Evolutionary conservation across 1,140 invertebrate genomes (phyloP).

Genomic region (Manduca sexta): DNA sequence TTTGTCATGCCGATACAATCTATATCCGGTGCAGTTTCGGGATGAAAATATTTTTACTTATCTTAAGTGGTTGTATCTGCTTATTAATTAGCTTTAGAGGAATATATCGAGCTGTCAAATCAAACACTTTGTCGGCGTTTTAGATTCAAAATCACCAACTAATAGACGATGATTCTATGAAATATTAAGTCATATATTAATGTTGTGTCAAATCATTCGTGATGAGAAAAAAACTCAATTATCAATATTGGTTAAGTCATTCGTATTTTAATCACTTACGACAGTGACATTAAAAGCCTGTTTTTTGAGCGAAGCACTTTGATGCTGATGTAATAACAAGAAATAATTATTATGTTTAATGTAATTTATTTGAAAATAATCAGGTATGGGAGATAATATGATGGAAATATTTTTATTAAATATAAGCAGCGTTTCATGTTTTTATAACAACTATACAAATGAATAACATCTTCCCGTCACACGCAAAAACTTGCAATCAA

Average conservation of each 20-base stretch:
- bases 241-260: conserved; percentile 12
- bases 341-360: too few relatives aligned
- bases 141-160: conserved; percentile 20
- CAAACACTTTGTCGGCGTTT: conserved; percentile 57
- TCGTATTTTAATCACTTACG: conserved; percentile 4
- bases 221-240: neutral
- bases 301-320: conserved; percentile 14
- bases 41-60: conserved; percentile 72
- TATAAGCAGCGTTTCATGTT: too few relatives aligned
- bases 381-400: too few relatives aligned
- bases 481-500: too few relatives aligned
- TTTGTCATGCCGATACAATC: conserved; percentile 69
- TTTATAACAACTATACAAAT: too few relatives aligned
- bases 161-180: conserved; percentile 58
- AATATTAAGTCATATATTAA: conserved; percentile 21
- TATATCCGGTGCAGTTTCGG: conserved; percentile 68
- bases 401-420: too few relatives aligned
- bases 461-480: too few relatives aligned
- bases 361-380: too few relatives aligned
- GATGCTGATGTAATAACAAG: conserved; percentile 6
- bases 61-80: conserved; percentile 72
- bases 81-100: conserved; percentile 68
- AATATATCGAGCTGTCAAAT: conserved; percentile 66
- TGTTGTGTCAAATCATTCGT: conserved; percentile 17
- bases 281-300: conserved; percentile 10